phyloP scores from a whole-genome alignment of 2,888 invertebrate genomes.

The Limnephilus lunatus region DNA sequence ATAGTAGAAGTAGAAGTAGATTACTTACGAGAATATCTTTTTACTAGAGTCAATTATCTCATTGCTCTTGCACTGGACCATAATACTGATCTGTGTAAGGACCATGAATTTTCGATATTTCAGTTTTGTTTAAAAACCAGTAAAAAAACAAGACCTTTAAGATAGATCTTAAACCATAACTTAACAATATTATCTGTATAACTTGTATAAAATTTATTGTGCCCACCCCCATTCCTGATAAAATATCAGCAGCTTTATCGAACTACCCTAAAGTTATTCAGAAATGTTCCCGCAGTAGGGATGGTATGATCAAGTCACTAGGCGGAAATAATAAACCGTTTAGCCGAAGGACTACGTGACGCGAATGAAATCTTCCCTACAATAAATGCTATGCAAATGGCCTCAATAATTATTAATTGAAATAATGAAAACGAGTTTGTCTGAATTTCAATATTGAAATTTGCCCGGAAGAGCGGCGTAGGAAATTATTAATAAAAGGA shows the following conservation, averaged over 20 bases:
- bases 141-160: neutral
- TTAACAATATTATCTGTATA: neutral
- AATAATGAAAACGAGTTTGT: neutral
- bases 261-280: neutral
- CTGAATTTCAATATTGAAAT: neutral
- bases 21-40: no score
- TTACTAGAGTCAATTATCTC: no score
- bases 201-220: neutral
- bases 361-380: neutral
- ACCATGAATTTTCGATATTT: neutral
- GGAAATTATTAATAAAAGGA: neutral
- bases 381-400: neutral
- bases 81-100: neutral
- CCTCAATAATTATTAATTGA: conserved; percentile 2
- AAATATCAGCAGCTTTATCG: neutral
- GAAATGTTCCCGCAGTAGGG: neutral
- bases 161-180: neutral
- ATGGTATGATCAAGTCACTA: neutral
- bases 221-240: neutral
- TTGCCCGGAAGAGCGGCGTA: neutral
- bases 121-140: neutral
- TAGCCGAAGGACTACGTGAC: neutral
- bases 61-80: neutral
- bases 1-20: no score
- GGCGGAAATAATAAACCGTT: neutral